Conservation (phyloP, 2,113 vertebrate species). For the Gasterosteus nipponicus region DNA sequence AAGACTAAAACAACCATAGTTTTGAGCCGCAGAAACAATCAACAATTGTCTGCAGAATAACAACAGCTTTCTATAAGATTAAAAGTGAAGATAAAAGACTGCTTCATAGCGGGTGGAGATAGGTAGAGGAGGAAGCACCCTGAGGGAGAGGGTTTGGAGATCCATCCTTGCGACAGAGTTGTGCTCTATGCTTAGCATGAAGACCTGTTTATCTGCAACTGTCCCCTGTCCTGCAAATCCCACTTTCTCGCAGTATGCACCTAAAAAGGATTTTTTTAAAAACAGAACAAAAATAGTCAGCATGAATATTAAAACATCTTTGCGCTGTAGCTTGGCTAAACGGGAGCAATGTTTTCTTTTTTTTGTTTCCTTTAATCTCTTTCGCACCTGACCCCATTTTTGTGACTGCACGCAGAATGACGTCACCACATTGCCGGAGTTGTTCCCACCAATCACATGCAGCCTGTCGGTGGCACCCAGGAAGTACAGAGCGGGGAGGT, state of each 20-base stretch:
- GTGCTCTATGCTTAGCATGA: conserved; percentile 76
- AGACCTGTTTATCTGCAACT: conserved; percentile 55
- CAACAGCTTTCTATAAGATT: conserved; percentile 3
- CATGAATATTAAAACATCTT: not conserved
- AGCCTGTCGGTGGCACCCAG: conserved; percentile 79
- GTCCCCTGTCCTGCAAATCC: conserved; percentile 79
- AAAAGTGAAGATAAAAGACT: conserved; percentile 78
- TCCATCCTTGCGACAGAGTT: conserved; percentile 69
- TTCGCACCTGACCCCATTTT: conserved; percentile 74
- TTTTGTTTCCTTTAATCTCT: not conserved
- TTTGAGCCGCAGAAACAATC: not conserved
- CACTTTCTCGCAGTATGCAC: conserved; percentile 64
- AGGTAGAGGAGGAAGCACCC: conserved; percentile 71
- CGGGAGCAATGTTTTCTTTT: not conserved
- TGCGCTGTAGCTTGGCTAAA: not conserved
- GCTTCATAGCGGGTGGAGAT: conserved; percentile 77
- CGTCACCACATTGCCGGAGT: conserved; percentile 74
- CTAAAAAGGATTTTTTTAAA: conserved; percentile 38
- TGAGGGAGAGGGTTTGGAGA: conserved; percentile 62
- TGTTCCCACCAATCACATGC: conserved; percentile 82
- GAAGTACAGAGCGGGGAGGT: conserved; percentile 80
- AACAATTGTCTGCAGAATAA: not conserved
- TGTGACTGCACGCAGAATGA: conserved; percentile 73
- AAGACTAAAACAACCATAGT: not conserved
- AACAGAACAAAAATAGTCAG: not conserved